A percentile compares a stretch with the other conserved stretches of the same genome.
Evolutionary conservation across 2,113 vertebrate genomes (phyloP).

Genomic region (Isurus oxyrinchus): DNA sequence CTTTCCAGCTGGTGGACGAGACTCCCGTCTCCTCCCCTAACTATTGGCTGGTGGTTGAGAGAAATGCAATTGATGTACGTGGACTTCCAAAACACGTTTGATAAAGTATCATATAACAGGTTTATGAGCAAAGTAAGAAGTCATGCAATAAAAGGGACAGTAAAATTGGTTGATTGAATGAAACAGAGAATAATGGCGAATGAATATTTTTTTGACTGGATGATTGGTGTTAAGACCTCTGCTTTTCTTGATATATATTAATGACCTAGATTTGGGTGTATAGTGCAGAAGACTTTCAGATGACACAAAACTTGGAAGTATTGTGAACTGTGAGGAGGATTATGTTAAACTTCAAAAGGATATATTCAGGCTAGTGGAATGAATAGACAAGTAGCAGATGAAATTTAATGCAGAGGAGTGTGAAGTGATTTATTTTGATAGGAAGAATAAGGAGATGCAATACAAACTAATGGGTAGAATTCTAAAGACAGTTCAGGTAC

Average conservation of each 20-base stretch:
- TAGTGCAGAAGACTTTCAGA: background rate
- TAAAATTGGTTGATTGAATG: background rate
- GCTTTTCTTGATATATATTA: background rate
- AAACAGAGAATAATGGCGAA: background rate
- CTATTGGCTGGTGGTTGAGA: background rate
- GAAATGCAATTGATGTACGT: background rate
- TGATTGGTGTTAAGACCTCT: background rate
- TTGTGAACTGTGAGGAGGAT: background rate
- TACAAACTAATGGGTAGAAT: background rate
- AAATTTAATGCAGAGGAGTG: background rate
- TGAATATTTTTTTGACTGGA: background rate
- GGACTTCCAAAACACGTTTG: background rate
- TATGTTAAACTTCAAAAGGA: background rate
- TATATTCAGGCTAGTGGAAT: background rate
- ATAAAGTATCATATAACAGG: background rate
- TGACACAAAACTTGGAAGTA: background rate
- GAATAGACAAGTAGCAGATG: background rate
- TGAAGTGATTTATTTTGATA: background rate
- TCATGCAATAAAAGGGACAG: background rate
- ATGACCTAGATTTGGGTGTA: background rate
- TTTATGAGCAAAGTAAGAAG: background rate
- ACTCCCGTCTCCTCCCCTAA: too few relatives aligned
- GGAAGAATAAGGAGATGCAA: background rate
- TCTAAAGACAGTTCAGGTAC: background rate
- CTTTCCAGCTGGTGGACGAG: too few relatives aligned